Base-by-base conservation (phyloP, 1,140 invertebrate species). In the Drosophila gunungcola region DNA sequence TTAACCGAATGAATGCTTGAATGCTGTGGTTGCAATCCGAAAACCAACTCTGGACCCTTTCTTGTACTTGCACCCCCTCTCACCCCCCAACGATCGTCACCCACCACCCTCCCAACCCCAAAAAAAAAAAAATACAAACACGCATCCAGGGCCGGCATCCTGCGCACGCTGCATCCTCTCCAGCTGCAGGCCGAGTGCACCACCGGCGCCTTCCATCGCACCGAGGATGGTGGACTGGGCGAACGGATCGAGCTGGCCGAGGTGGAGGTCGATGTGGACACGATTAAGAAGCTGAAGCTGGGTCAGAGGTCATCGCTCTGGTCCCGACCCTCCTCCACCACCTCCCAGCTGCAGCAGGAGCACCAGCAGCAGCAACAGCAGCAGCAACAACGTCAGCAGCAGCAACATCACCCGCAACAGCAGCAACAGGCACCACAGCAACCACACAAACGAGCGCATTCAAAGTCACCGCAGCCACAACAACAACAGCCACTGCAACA, bases 261-360 rank as follows among this genome's bases (percentile, higher is more conserved):
- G 81, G 95, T 95, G 36, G 95, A 96, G 91, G 95, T 95, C 92
- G 95, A 96, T 93, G 95, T 96, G 90, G 95, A 96, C 78, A 95
- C 95, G n/a, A 88, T 96, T 54, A 96, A 96, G 85, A 96, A 96
- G 91, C 91, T 96, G 39, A 96, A 96, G 92, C 92, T 96, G 42
- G 95, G 95, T 4, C 92, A 95, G 73, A 93, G 95, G 52, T 96
- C 95, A 36, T 95, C 95, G n/a, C 92, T 96, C 7, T 96, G 95
- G 95, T 95, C 95, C 13, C 93, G 95, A 65, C 95, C 95, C 11
- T 70, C 81, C 6, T 92, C 85, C 4, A 92, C 89, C 55, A 93
- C 93, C 57, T 93, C 93, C 36, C 94, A 95, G 73, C 93, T 94
- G 65, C 94, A 94, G 91, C 85, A 86, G 70, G 85, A 91, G 45